Conservation (phyloP, 1,140 invertebrate genomes). For the Brachionus rubens region DNA sequence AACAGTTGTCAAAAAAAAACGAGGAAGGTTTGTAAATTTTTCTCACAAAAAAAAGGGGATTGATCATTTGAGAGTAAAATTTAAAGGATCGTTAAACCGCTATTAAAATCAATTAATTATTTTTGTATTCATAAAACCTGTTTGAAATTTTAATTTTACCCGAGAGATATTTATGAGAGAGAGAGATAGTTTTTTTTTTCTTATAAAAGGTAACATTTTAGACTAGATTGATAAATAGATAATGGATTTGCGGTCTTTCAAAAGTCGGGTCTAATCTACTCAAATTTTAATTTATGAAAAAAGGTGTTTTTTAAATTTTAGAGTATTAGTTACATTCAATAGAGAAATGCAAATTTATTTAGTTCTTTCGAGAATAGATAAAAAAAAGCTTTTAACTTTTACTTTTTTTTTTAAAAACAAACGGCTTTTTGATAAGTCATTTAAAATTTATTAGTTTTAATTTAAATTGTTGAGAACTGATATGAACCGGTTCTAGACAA, state of each 20-base stretch:
- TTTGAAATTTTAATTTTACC: slow-evolving; percentile 36
- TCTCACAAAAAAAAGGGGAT: too few species aligned
- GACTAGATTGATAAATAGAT: slow-evolving; percentile 28
- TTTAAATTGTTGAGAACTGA: slow-evolving; percentile 21
- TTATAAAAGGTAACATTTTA: too few species aligned
- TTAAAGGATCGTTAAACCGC: background rate
- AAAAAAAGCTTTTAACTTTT: background rate
- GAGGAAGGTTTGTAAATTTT: too few species aligned
- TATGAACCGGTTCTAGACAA: slow-evolving; percentile 27
- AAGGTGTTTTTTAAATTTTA: slow-evolving; percentile 31
- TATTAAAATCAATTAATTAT: slow-evolving; percentile 26
- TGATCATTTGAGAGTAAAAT: background rate
- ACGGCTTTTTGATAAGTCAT: background rate
- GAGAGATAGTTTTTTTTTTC: slow-evolving; percentile 13
- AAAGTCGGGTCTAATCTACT: background rate
- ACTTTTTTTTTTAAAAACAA: background rate
- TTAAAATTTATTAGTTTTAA: too few species aligned
- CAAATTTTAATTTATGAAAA: background rate
- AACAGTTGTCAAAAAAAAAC: too few species aligned
- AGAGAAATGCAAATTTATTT: slow-evolving; percentile 16
- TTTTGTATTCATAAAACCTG: background rate
- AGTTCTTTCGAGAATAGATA: background rate
- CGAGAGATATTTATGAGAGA: slow-evolving; percentile 21
- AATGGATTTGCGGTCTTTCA: background rate
- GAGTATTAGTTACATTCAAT: slow-evolving; percentile 8